Base-by-base conservation (phyloP, 2,797 vertebrate genomes). In the Danio tinwini region DNA sequence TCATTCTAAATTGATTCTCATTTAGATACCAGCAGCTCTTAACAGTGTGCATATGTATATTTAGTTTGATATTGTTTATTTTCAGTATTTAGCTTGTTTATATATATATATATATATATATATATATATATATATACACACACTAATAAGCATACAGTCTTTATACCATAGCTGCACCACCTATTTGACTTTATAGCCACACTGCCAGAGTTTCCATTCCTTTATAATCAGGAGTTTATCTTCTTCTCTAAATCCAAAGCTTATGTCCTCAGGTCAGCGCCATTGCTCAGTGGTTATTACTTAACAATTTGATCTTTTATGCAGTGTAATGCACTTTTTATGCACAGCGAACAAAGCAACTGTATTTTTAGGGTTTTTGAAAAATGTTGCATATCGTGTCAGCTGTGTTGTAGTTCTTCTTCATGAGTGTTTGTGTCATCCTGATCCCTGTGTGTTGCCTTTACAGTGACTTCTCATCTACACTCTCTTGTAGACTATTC, bases 391-490 rank as follows among this genome's bases (percentile, higher is more conserved):
- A 65, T 80, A 65, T 67, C 74, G 17, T 69, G 64, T 64, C 56
- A 79, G 47, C 45, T 67, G 5, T 74, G 65, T 79, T 78, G 75
- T 85, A 81, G 62, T 78, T 77, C 45, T 76, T 49, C 55, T 45
- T 85, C 83, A 85, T 74, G 76, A 77, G 80, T 73, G 78, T 85
- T 77, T 76, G 75, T 84, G 45, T 83, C 85, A 81, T 82, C 77
- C 74, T 78, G 83, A 75, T 77, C 83, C 80, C 55, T 64, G 14
- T 49, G 62, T 83, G 82, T 86, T 84, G 81, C 78, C 65, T 82
- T 67, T 84, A 84, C 77, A 82, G 77, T 82, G 81, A 80, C 59
- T 61, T 13, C 50, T 58, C 80, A 68, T 77, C 37, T 55, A 61
- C 58, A 67, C 13, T 56, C 47, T 76, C 19, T 49, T 16, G 50